A percentile compares a stretch with the other conserved stretches of the same genome.
Conservation (phyloP, 1,140 invertebrate species). For the Cardiocondyla obscurior region DNA sequence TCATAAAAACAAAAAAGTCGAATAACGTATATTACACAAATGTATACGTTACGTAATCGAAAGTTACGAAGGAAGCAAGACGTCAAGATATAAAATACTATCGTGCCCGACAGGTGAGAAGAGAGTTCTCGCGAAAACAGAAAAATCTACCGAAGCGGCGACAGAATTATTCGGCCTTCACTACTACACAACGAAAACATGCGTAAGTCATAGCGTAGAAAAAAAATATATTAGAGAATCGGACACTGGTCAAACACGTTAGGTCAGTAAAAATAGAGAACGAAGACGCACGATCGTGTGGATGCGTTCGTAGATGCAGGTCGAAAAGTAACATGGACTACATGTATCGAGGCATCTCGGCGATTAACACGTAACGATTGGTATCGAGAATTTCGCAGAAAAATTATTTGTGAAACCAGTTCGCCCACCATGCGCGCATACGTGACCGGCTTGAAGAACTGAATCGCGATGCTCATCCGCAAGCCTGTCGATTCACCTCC, state of each 20-base stretch:
- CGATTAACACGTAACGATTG: conserved; percentile 52
- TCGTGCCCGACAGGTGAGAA: not conserved
- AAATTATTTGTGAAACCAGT: conserved; percentile 46
- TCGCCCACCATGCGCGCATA: conserved; percentile 54
- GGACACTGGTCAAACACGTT: conserved; percentile 12
- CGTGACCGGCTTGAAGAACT: conserved; percentile 23
- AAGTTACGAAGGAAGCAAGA: not conserved
- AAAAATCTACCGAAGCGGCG: not conserved
- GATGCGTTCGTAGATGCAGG: not conserved
- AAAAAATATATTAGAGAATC: conserved; percentile 3
- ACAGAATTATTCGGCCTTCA: not conserved
- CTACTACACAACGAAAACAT: conserved; percentile 17
- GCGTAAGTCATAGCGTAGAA: conserved; percentile 22
- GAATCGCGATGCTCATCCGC: conserved; percentile 37
- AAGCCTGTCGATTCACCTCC: conserved; percentile 61
- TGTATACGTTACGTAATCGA: not conserved
- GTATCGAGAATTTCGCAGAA: conserved; percentile 58
- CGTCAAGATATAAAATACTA: not conserved
- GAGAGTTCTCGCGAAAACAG: not conserved
- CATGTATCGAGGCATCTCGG: conserved; percentile 24
- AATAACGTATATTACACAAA: not conserved
- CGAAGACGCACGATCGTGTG: not conserved
- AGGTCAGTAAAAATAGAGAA: not conserved
- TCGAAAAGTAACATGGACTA: conserved; percentile 32
- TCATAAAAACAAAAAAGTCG: not conserved